These are phyloP conservation scores for Arrhopalites spinosus DNA, from an alignment of 2,888 invertebrate genomes.

Conservation along the genomic window DNA sequence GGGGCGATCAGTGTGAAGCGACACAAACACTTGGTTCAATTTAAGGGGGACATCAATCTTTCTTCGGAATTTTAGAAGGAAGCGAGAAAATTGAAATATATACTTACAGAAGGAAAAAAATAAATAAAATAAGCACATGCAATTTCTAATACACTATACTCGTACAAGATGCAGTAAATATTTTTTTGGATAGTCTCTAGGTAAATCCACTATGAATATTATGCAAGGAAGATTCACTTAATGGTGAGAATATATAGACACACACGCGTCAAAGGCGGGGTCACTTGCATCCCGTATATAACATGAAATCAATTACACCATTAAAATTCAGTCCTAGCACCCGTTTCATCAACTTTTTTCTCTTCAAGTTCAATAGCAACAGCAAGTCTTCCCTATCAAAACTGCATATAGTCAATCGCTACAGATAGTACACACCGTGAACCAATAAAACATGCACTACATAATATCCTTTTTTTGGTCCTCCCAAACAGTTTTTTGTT, in stretches of 20 bases:
- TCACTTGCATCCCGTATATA: slow-evolving; percentile 14
- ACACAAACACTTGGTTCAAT: slow-evolving; percentile 26
- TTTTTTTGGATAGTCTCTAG: too few species aligned
- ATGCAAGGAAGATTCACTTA: too few species aligned
- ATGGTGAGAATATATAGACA: not conserved
- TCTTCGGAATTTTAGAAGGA: slow-evolving; percentile 2
- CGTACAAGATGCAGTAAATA: too few species aligned
- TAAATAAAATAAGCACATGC: not conserved
- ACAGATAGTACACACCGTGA: too few species aligned
- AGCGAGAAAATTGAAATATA: not conserved
- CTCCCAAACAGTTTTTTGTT: too few species aligned
- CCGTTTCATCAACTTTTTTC: not conserved
- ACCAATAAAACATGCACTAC: too few species aligned
- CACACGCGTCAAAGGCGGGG: slow-evolving; percentile 15
- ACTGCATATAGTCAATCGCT: too few species aligned
- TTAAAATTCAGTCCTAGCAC: slow-evolving; percentile 20
- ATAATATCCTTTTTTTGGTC: too few species aligned
- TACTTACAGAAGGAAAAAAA: not conserved
- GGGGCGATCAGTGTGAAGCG: not conserved
- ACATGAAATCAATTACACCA: slow-evolving; percentile 16
- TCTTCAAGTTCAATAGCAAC: too few species aligned
- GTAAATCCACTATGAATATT: too few species aligned
- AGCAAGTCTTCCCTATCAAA: too few species aligned
- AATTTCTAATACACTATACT: not conserved
- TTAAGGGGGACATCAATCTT: slow-evolving; percentile 28